These are phyloP conservation scores for Spilogale gracilis DNA, from an alignment of 2,113 vertebrate genomes.

Conservation along the genomic window DNA sequence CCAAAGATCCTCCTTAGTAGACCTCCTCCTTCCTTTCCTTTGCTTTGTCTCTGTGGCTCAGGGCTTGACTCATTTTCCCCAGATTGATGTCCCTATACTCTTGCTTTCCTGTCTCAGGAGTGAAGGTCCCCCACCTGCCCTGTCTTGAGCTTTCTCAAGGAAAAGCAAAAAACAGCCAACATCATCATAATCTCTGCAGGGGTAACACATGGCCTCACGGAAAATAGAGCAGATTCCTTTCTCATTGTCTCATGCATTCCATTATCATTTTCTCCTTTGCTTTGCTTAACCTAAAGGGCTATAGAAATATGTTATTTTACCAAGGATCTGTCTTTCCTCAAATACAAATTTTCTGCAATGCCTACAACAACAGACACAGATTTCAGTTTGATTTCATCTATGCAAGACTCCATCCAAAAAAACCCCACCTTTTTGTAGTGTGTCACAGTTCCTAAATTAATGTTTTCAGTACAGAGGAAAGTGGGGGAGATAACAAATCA, in stretches of 20 bases:
- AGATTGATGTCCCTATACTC: neutral
- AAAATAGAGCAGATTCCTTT: neutral
- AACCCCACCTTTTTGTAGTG: neutral
- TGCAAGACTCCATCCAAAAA: neutral
- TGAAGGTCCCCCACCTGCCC: neutral
- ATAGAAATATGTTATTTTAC: neutral
- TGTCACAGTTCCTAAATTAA: neutral
- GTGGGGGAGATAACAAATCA: neutral
- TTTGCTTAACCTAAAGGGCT: neutral
- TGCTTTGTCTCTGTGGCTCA: neutral
- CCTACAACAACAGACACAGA: neutral
- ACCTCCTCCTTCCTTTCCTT: neutral
- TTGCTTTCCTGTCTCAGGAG: neutral
- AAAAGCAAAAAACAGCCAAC: neutral
- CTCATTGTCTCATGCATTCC: neutral
- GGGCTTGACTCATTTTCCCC: neutral
- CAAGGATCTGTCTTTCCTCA: neutral
- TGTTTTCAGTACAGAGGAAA: neutral
- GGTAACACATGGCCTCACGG: neutral
- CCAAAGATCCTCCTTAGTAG: neutral
- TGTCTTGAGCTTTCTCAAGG: neutral
- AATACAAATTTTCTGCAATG: neutral
- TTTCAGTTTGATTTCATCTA: neutral
- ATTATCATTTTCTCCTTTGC: conserved; percentile 3
- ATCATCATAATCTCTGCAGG: neutral